phyloP scores from a whole-genome alignment of 2,888 invertebrate genomes.

The Biston betularia region DNA sequence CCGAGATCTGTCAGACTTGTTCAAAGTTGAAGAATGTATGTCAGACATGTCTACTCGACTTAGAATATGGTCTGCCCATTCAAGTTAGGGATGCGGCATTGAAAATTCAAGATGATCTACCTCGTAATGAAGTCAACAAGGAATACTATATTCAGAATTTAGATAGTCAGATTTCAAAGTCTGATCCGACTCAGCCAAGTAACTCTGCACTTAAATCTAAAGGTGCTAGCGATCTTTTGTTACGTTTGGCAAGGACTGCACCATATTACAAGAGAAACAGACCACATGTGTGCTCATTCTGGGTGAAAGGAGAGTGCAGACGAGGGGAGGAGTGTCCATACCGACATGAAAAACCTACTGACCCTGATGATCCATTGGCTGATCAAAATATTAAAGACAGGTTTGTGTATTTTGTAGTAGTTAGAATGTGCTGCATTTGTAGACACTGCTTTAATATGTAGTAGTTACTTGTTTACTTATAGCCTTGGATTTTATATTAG shows the following conservation, averaged over 20 bases:
- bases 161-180: constrained; percentile 89
- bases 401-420: constrained; percentile 57
- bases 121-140: constrained; percentile 97
- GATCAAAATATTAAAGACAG: constrained; percentile 98
- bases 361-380: constrained; percentile 98
- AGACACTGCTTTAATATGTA: no score
- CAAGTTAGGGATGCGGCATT: constrained; percentile 97
- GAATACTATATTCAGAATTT: constrained; percentile 97
- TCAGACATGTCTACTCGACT: constrained; percentile 97
- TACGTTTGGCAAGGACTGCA: constrained; percentile 95
- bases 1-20: constrained; percentile 98
- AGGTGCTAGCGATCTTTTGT: constrained; percentile 92
- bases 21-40: constrained; percentile 98
- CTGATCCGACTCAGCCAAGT: constrained; percentile 83
- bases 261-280: constrained; percentile 98
- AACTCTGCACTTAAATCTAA: constrained; percentile 90
- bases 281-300: constrained; percentile 98
- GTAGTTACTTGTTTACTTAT: no score
- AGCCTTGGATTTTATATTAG: no score
- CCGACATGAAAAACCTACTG: constrained; percentile 97
- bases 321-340: constrained; percentile 99
- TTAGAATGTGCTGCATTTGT: no score
- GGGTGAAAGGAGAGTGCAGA: constrained; percentile 99
- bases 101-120: constrained; percentile 95
- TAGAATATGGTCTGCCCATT: constrained; percentile 95